Evolutionary conservation across 2,797 vertebrate species (phyloP), one percentile per base, ranked within the genome.

Genomic region (Microctenopoma stevenorrisi): DNA sequence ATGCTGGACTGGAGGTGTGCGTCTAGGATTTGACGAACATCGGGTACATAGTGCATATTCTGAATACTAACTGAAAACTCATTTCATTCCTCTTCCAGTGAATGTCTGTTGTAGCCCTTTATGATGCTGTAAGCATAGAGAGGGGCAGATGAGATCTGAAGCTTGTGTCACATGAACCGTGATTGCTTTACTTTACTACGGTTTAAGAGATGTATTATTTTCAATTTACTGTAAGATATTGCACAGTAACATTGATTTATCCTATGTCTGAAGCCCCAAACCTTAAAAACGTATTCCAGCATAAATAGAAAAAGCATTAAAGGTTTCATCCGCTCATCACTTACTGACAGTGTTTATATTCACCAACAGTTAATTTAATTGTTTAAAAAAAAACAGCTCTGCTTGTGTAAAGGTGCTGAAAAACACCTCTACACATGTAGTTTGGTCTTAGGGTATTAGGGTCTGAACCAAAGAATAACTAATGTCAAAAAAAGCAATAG

Each of bases 1-100:
- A 74, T 62, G 67, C 64, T 74, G 78, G 55, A n/a, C 57, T 68
- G 61, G 60, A 76, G 72, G 22, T 40, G 60, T 48, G 73, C 49
- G 51, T 82, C 76, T 50, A 7, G 15, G 76, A 71, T 51, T 73
- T 0, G 56, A 84, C 81, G 70, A 81, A 78, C 83, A 78, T 65
- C 52, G 46, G 74, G 53, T 46, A 30, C 54, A 46, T 3, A 16
- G 25, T 42, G 42, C 3, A 8, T 1, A 2, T 25, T 54, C 5
- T 28, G 62, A n/a, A 16, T n/a, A 15, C 0, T 49, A 33, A 26
- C 1, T 5, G n/a, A 37, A 22, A 54, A 16, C 1, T 4, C 12
- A n/a, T 28, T 33, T 37, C 1, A 11, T 25, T 37, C 7, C 6
- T 14, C 13, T 33, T 37, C 28, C 15, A 18, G 7, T 15, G 3